Conservation (phyloP, 2,797 vertebrate genomes). For the Pteronotus mesoamericanus region DNA sequence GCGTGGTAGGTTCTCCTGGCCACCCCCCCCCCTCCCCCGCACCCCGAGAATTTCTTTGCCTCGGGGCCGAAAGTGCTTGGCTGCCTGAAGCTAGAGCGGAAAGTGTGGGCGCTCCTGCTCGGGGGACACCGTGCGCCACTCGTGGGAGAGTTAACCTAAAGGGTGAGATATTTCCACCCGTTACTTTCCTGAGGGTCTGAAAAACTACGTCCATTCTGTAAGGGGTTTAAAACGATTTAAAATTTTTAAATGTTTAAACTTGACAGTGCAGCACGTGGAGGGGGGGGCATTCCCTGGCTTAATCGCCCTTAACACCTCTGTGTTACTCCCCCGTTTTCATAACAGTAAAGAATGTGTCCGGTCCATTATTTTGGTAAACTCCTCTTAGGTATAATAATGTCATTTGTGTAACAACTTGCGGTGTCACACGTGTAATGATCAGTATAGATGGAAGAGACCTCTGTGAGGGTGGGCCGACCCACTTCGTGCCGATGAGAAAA, state of each 20-base stretch:
- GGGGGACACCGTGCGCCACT: fast-evolving
- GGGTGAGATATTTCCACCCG: too few relatives aligned
- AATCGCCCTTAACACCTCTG: neutral
- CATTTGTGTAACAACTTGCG: neutral
- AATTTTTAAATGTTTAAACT: neutral
- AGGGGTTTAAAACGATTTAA: neutral
- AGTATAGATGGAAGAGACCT: neutral
- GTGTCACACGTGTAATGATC: neutral
- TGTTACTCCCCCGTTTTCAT: neutral
- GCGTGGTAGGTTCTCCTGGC: fast-evolving
- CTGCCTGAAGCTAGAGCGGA: fast-evolving
- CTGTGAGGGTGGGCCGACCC: neutral
- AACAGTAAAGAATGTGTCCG: neutral
- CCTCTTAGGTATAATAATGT: neutral
- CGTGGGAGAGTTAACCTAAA: fast-evolving
- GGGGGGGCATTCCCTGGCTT: neutral
- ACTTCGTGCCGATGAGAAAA: neutral
- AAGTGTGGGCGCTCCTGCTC: fast-evolving
- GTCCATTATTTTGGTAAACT: neutral
- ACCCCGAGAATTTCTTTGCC: fast-evolving
- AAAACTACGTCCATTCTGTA: neutral
- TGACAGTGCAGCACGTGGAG: neutral
- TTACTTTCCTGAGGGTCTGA: neutral
- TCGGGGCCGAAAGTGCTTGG: neutral
- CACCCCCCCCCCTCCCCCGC: too few relatives aligned